Evolutionary conservation across 2,113 vertebrate genomes (phyloP), one percentile per base, ranked within the genome.

Genomic region (Microtus ochrogaster): DNA sequence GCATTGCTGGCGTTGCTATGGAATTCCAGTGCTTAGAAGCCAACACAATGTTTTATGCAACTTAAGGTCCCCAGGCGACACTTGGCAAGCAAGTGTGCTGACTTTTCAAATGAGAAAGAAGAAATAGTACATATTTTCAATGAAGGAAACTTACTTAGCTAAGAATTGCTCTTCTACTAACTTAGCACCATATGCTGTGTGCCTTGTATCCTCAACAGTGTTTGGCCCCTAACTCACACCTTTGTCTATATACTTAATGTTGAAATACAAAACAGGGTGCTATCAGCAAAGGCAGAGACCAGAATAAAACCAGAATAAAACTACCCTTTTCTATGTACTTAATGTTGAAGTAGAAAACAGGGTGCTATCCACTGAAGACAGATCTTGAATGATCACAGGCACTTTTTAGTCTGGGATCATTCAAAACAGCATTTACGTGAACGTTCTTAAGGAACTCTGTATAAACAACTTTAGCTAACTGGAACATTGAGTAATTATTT

Each of bases 61-160:
- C 94, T 94, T 90, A 83, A 84, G 49, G 92, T 96, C 94, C 87
- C 87, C 36, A 14, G 87, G 89, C 28, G 7, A 76, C 30, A 81
- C 70, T 91, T 77, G 63, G 91, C 26, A 44, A 92, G 95, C 47
- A 66, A 96, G 94, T 95, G 7, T 72, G 3, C 89, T 97, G 96
- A 96, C 63, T 96, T 97, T 96, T 96, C 81, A 96, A 92, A 97
- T 78, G 36, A 77, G 89, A 30, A 92, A 66, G 72, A 76, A 93
- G 30, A 72, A 91, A 89, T 78, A 47, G 87, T 96, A 73, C 11
- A 2, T 95, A 92, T 95, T 97, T 90, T 97, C 82, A 97, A 84
- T 78, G 88, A 76, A 94, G 94, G 91, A 91, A 92, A 95, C 94
- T 96, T 90, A 74, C 88, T 94, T 79, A 95, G 78, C 41, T 90